Evolutionary conservation across 1,140 invertebrate species (phyloP).

Genomic region (Wiebesia pumilae): DNA sequence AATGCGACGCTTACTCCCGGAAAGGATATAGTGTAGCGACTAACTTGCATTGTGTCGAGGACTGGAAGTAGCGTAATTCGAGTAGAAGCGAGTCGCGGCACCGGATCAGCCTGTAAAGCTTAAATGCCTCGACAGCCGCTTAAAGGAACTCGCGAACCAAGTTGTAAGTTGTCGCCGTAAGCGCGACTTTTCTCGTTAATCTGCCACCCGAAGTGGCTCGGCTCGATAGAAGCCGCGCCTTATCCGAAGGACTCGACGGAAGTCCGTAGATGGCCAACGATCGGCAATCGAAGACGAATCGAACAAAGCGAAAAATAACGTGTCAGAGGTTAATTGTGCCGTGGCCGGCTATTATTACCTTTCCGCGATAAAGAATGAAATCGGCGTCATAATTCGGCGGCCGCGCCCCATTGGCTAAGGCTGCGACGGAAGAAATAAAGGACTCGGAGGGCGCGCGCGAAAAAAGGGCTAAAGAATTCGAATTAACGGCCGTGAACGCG

Average conservation of each 20-base stretch:
- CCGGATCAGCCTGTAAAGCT: no score
- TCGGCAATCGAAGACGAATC: no score
- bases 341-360: not conserved
- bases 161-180: not conserved
- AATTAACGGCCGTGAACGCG: slow-evolving; percentile 46
- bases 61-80: not conserved
- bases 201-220: no score
- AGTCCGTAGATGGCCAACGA: no score
- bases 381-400: not conserved
- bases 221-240: no score
- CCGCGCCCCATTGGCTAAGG: not conserved
- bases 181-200: not conserved
- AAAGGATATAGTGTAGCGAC: not conserved
- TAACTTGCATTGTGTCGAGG: not conserved
- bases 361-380: not conserved
- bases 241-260: no score
- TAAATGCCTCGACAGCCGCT: not conserved
- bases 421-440: not conserved
- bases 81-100: no score
- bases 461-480: slow-evolving; percentile 46
- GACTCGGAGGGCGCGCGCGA: slow-evolving; percentile 20
- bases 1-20: not conserved
- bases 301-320: no score
- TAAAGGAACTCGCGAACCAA: not conserved
- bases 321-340: not conserved